Percentiles rank a stretch among this genome's conserved stretches.
Conservation (phyloP, 1,140 invertebrate species). For the Conopomorpha cramerella region DNA sequence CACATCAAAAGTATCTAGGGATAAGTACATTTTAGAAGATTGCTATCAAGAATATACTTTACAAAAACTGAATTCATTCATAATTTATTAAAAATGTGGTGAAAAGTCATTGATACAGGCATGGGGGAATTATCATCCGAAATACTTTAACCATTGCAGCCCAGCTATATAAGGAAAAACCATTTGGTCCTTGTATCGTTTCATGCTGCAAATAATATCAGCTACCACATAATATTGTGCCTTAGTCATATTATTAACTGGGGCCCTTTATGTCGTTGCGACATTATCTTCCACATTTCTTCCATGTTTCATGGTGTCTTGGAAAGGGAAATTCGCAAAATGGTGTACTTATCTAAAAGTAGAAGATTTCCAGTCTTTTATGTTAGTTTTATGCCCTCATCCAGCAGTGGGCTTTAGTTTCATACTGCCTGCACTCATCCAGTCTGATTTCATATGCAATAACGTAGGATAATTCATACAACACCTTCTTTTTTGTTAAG, state of each 20-base stretch:
- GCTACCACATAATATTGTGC: constrained; percentile 21
- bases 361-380: too few species aligned
- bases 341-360: too few species aligned
- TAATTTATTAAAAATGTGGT: background rate
- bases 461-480: too few species aligned
- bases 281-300: too few species aligned
- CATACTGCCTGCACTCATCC: too few species aligned
- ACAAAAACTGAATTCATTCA: background rate
- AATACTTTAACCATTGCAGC: constrained; percentile 18
- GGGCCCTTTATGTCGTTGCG: constrained; percentile 29
- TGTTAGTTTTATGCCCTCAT: too few species aligned
- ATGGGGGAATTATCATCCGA: too few species aligned
- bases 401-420: background rate
- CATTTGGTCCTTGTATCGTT: constrained; percentile 42
- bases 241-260: constrained; percentile 12
- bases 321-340: too few species aligned
- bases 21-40: background rate
- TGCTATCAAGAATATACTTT: background rate
- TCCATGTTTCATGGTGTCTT: too few species aligned
- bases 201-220: constrained; percentile 39
- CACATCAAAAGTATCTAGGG: background rate
- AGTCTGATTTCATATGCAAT: too few species aligned
- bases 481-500: too few species aligned
- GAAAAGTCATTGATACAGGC: too few species aligned
- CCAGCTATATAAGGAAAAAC: constrained; percentile 42